These are phyloP conservation scores for Neuroscelio doddi DNA, from an alignment of 2,888 invertebrate species.

Conservation along the genomic window DNA sequence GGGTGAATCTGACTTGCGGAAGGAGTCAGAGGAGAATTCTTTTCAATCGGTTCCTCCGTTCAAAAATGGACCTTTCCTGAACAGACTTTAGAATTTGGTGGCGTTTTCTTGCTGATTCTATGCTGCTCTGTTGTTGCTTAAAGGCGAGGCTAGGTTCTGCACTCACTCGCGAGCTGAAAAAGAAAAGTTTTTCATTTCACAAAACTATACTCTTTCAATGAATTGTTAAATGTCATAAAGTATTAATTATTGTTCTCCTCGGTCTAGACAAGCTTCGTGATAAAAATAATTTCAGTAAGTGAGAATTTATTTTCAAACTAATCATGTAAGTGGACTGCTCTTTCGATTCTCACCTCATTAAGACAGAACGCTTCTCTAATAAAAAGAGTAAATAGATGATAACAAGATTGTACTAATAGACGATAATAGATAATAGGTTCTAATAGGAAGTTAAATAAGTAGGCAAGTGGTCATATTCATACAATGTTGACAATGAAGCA, in stretches of 20 bases:
- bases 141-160: slow-evolving; percentile 69
- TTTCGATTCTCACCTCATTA: slow-evolving; percentile 44
- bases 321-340: slow-evolving; percentile 37
- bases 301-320: slow-evolving; percentile 28
- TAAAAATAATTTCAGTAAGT: not conserved
- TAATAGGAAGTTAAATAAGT: slow-evolving; percentile 49
- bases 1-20: slow-evolving; percentile 63
- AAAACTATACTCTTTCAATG: too few relatives aligned
- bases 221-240: too few relatives aligned
- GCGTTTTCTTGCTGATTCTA: slow-evolving; percentile 69
- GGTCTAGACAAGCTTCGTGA: too few relatives aligned
- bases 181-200: slow-evolving; percentile 1
- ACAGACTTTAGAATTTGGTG: slow-evolving; percentile 53
- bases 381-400: slow-evolving; percentile 48
- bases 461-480: slow-evolving; percentile 44
- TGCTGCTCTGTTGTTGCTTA: slow-evolving; percentile 70
- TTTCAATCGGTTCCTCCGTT: slow-evolving; percentile 43
- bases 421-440: slow-evolving; percentile 47
- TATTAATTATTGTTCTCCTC: too few relatives aligned
- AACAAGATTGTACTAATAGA: slow-evolving; percentile 48
- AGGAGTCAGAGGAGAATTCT: slow-evolving; percentile 52
- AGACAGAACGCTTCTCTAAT: slow-evolving; percentile 30
- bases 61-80: slow-evolving; percentile 35
- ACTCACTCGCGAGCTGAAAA: slow-evolving; percentile 68
- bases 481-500: slow-evolving; percentile 47